A percentile compares a stretch with the other conserved stretches of the same genome.
These are phyloP conservation scores for Eira barbara DNA, from an alignment of 2,113 vertebrate genomes.

Conservation along the genomic window DNA sequence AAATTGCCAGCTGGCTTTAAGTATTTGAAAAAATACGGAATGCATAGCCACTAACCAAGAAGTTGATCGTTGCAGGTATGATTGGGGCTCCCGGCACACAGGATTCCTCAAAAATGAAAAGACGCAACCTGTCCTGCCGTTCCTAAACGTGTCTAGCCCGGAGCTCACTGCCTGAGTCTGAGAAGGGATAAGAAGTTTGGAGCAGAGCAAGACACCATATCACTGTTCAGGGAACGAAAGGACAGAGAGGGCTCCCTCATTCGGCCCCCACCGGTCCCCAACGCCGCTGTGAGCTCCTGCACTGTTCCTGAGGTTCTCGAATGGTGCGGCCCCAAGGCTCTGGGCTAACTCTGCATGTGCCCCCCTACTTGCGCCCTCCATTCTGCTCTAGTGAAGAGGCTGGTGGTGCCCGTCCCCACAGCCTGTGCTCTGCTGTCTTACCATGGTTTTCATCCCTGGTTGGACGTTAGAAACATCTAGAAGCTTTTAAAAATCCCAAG, in stretches of 20 bases:
- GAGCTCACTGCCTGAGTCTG: background rate
- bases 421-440: background rate
- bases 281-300: background rate
- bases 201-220: background rate
- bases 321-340: background rate
- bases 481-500: background rate
- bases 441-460: background rate
- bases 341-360: background rate
- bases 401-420: background rate
- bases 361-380: rapidly evolving
- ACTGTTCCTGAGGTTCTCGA: background rate
- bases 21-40: background rate
- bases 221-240: background rate
- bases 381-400: background rate
- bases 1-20: background rate
- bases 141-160: background rate
- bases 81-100: rapidly evolving
- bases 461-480: no score
- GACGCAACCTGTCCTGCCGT: rapidly evolving
- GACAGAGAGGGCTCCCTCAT: no score
- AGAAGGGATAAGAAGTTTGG: background rate
- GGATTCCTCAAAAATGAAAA: background rate
- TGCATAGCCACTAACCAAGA: background rate
- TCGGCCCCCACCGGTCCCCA: background rate
- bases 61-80: background rate